These are phyloP conservation scores for Montipora sp. DNA, from an alignment of 64 coral and sea anemone species.

Conservation along the genomic window DNA sequence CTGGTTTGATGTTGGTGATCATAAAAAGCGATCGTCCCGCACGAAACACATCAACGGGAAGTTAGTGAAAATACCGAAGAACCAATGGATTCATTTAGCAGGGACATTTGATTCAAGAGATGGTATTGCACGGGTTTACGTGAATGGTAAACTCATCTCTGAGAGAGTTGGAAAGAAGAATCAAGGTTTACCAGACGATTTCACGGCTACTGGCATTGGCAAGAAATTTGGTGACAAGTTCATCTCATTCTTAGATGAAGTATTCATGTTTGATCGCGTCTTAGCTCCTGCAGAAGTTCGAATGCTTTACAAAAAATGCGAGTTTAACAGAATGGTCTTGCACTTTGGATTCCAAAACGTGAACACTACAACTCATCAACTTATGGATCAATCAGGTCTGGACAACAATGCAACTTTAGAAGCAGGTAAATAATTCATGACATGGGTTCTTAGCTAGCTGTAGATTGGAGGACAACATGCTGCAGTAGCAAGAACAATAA, in stretches of 20 bases:
- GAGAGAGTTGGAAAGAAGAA: constrained; percentile 83
- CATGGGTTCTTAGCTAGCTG: too few relatives aligned
- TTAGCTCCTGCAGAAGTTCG: constrained; percentile 77
- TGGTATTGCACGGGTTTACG: constrained; percentile 86
- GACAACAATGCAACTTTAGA: constrained; percentile 86
- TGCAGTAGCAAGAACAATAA: too few relatives aligned
- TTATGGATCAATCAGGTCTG: constrained; percentile 85
- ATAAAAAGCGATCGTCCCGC: not conserved
- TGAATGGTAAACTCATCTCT: constrained; percentile 86
- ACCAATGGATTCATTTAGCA: constrained; percentile 86
- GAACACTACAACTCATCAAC: constrained; percentile 65
- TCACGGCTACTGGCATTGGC: constrained; percentile 77
- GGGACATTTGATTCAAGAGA: constrained; percentile 95
- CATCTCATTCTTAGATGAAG: constrained; percentile 83
- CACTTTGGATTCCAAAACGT: constrained; percentile 92
- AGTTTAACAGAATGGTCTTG: constrained; percentile 91
- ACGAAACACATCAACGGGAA: not conserved
- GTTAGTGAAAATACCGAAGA: constrained; percentile 70
- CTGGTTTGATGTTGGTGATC: constrained; percentile 82
- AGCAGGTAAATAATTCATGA: constrained; percentile 25
- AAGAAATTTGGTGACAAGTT: constrained; percentile 87
- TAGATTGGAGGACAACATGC: too few relatives aligned
- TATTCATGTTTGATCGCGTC: constrained; percentile 91
- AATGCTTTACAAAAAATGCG: constrained; percentile 85
- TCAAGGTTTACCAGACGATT: constrained; percentile 81